These are phyloP conservation scores for Anabas testudineus DNA, from an alignment of 2,797 vertebrate genomes.

Conservation along the genomic window DNA sequence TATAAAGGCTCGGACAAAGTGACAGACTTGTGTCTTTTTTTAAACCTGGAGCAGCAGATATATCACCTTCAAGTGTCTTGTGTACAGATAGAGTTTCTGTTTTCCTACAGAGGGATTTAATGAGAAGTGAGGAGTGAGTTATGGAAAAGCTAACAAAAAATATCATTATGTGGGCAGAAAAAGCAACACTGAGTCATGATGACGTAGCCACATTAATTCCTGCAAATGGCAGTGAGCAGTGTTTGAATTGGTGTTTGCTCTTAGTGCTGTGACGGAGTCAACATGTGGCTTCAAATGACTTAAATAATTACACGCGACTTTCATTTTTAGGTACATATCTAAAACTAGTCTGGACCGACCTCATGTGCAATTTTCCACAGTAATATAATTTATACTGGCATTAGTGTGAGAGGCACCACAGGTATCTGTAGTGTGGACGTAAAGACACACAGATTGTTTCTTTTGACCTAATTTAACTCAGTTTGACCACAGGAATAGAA, in stretches of 20 bases:
- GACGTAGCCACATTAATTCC: neutral
- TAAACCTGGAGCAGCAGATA: too few species aligned
- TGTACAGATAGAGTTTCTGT: neutral
- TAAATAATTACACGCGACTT: neutral
- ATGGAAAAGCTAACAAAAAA: constrained; percentile 20
- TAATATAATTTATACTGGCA: too few species aligned
- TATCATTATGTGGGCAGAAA: neutral
- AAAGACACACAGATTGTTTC: neutral
- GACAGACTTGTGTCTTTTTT: too few species aligned
- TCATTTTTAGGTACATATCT: neutral
- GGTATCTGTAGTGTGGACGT: neutral
- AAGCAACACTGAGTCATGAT: constrained; percentile 33
- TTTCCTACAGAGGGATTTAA: constrained; percentile 5
- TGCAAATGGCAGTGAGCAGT: constrained; percentile 2
- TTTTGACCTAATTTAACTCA: neutral
- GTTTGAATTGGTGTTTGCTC: constrained; percentile 3
- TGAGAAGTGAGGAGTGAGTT: constrained; percentile 18
- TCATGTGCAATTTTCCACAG: neutral
- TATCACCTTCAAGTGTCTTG: too few species aligned
- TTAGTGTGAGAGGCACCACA: neutral
- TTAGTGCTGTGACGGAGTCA: neutral
- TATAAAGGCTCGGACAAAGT: too few species aligned
- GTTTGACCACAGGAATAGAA: neutral
- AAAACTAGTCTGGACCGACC: neutral
- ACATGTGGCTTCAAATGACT: neutral